phyloP scores from a whole-genome alignment of 2,113 vertebrate genomes.

The Gasterosteus aculeatus region DNA sequence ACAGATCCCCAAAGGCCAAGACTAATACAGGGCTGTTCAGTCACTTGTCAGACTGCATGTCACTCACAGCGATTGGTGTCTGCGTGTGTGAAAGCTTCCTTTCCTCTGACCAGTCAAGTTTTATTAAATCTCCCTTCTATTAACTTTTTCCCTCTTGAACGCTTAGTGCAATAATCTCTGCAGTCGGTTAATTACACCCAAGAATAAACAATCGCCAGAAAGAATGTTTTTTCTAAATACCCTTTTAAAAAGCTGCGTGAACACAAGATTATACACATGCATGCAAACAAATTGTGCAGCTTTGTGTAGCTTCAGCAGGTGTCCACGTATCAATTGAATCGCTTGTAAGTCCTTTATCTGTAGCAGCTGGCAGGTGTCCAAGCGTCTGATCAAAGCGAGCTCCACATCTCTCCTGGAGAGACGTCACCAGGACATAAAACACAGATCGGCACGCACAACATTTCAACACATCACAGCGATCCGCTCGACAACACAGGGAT shows the following conservation, averaged over 20 bases:
- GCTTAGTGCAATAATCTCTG: conserved; percentile 43
- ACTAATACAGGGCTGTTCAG: conserved; percentile 64
- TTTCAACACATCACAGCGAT: conserved; percentile 24
- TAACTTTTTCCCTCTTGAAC: conserved; percentile 24
- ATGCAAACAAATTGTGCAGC: conserved; percentile 33
- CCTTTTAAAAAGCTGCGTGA: conserved; percentile 35
- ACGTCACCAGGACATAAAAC: conserved; percentile 20
- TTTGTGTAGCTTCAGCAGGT: conserved; percentile 33
- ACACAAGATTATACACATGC: conserved; percentile 38
- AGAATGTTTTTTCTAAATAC: conserved; percentile 51
- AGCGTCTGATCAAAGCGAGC: conserved; percentile 43
- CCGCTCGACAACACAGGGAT: conserved; percentile 15
- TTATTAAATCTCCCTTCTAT: conserved; percentile 56
- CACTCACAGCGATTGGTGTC: conserved; percentile 65
- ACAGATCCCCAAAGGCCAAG: conserved; percentile 61
- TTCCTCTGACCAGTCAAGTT: conserved; percentile 46
- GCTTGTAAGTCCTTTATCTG: conserved; percentile 58
- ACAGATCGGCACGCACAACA: background rate
- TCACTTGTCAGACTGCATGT: conserved; percentile 65
- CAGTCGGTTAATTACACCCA: conserved; percentile 55
- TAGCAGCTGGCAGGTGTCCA: conserved; percentile 57
- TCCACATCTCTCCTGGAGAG: conserved; percentile 35
- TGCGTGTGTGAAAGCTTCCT: conserved; percentile 19
- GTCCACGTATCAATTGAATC: conserved; percentile 54
- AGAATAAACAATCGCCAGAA: conserved; percentile 54